These are phyloP conservation scores for Callochromis pleurospilus DNA, from an alignment of 2,113 vertebrate genomes.

Conservation along the genomic window DNA sequence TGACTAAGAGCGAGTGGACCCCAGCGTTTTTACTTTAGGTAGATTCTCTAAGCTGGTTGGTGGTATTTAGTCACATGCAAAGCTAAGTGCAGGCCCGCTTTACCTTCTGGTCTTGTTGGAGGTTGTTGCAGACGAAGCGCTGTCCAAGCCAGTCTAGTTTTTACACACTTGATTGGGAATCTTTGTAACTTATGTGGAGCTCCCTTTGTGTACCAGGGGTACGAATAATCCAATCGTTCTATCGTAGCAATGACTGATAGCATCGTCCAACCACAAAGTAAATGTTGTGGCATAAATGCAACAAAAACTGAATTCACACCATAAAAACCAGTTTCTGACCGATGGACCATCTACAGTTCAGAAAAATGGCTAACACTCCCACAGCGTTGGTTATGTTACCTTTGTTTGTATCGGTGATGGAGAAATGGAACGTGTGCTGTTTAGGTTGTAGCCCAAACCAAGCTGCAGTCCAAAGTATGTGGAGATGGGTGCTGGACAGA, in stretches of 20 bases:
- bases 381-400: not conserved
- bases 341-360: not conserved
- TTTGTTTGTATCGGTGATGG: not conserved
- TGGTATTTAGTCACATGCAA: not conserved
- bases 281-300: not conserved
- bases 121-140: not conserved
- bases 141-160: not conserved
- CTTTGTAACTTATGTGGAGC: not conserved
- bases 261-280: not conserved
- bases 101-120: not conserved
- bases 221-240: not conserved
- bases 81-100: not conserved
- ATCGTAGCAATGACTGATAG: not conserved
- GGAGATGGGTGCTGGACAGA: not conserved
- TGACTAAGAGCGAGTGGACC: not conserved
- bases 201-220: not conserved
- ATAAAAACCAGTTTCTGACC: not conserved
- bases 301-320: not conserved
- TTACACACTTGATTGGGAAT: not conserved
- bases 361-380: not conserved
- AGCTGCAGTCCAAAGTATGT: not conserved
- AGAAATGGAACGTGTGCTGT: not conserved
- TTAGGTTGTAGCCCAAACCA: not conserved
- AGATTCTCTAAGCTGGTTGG: not conserved
- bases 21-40: rapidly evolving